These are phyloP conservation scores for Lacerta agilis DNA, from an alignment of 2,797 vertebrate genomes.

Conservation along the genomic window DNA sequence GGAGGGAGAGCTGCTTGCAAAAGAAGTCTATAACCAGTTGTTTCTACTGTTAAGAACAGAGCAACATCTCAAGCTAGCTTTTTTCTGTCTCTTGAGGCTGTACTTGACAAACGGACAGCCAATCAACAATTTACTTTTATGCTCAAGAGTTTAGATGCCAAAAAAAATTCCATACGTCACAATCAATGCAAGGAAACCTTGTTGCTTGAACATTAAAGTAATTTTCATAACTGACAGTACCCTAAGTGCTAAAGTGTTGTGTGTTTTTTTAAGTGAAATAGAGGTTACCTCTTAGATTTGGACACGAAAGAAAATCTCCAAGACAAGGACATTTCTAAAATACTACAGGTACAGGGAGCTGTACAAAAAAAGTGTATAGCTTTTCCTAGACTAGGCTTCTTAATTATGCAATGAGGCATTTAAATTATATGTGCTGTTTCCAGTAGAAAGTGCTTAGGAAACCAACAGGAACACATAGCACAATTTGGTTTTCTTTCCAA, in stretches of 20 bases:
- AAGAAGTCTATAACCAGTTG: slow-evolving; percentile 39
- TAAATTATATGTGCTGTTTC: slow-evolving; percentile 57
- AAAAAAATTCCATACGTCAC: not conserved
- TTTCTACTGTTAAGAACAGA: slow-evolving; percentile 48
- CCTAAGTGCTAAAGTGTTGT: not conserved
- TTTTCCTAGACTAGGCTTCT: not conserved
- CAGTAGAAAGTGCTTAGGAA: slow-evolving; percentile 56
- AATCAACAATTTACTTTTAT: not conserved
- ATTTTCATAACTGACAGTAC: not conserved
- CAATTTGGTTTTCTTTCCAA: slow-evolving; percentile 39
- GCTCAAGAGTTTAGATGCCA: not conserved
- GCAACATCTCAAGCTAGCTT: not conserved
- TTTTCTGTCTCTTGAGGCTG: slow-evolving; percentile 28
- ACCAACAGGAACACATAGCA: slow-evolving; percentile 3
- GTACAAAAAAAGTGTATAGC: too few species aligned
- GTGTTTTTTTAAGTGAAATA: not conserved
- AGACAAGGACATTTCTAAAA: not conserved
- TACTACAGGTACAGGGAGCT: not conserved
- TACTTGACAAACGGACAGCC: not conserved
- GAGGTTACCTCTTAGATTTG: not conserved
- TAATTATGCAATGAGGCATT: slow-evolving; percentile 29
- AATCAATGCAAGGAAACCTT: not conserved
- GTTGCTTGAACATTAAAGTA: not conserved
- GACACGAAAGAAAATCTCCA: not conserved
- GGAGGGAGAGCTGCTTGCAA: slow-evolving; percentile 37